Percentiles rank a stretch among this genome's conserved stretches.
Conservation (phyloP, 2,113 vertebrate genomes). For the Equus przewalskii region DNA sequence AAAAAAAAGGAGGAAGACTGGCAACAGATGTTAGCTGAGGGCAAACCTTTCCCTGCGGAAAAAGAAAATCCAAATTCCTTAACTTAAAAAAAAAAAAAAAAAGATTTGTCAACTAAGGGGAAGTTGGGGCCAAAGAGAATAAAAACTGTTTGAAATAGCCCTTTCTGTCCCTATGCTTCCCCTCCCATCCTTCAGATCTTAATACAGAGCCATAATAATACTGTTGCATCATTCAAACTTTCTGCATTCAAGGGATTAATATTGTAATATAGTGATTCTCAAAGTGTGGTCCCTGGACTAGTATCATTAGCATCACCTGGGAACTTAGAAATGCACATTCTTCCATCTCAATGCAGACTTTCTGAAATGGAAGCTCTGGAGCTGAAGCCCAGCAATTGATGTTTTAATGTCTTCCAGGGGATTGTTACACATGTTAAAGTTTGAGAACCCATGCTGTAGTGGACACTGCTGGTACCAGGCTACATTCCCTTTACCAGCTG, state of each 20-base stretch:
- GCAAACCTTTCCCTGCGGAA: no score
- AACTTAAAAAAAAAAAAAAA: not conserved
- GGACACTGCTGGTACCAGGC: not conserved
- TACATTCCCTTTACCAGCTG: not conserved
- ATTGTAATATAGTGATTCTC: not conserved
- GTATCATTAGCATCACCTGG: not conserved
- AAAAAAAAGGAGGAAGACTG: no score
- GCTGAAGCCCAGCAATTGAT: not conserved
- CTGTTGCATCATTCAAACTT: not conserved
- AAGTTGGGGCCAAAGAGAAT: not conserved
- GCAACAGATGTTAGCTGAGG: no score
- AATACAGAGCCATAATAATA: not conserved
- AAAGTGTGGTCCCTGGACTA: not conserved
- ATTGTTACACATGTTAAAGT: not conserved
- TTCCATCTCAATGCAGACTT: not conserved
- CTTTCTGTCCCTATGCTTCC: not conserved
- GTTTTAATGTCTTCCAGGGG: not conserved
- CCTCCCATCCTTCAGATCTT: not conserved
- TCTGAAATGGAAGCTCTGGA: not conserved
- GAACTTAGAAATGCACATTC: not conserved
- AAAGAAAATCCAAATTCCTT: no score
- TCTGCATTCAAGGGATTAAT: not conserved
- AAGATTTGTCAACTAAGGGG: not conserved
- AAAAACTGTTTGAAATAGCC: not conserved
- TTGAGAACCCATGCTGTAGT: not conserved